Percentiles rank a stretch among this genome's conserved stretches.
These are phyloP conservation scores for Cynaeus angustus DNA, from an alignment of 2,888 invertebrate species.

Conservation along the genomic window DNA sequence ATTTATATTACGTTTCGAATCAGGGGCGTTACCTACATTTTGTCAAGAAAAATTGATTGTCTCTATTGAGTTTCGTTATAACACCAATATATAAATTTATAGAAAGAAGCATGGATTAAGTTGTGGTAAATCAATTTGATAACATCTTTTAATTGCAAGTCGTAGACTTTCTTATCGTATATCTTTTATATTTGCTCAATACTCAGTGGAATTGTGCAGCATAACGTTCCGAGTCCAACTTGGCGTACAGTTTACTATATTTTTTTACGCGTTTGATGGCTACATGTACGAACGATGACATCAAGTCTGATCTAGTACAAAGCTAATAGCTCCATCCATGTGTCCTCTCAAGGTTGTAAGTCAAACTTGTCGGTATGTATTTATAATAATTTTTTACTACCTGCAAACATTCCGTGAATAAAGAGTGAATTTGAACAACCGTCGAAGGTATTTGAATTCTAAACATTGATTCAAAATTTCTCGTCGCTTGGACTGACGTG, in stretches of 20 bases:
- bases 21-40: neutral
- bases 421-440: constrained; percentile 14
- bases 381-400: constrained; percentile 40
- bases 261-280: no score
- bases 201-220: no score
- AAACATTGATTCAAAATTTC: constrained; percentile 25
- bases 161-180: neutral
- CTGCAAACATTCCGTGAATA: constrained; percentile 30
- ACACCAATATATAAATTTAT: neutral
- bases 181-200: neutral
- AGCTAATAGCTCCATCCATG: neutral
- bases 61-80: constrained; percentile 1
- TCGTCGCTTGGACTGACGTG: neutral
- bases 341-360: constrained; percentile 9
- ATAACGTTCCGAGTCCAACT: no score
- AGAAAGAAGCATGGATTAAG: no score
- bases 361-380: constrained; percentile 20
- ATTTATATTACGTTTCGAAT: constrained; percentile 15
- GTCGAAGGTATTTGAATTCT: constrained; percentile 21
- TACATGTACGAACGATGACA: no score
- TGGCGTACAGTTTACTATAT: no score
- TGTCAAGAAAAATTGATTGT: neutral
- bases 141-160: neutral
- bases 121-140: constrained; percentile 2
- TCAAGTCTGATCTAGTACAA: no score